Evolutionary conservation across 2,888 invertebrate genomes (phyloP).

Genomic region (Drosophila differens): DNA sequence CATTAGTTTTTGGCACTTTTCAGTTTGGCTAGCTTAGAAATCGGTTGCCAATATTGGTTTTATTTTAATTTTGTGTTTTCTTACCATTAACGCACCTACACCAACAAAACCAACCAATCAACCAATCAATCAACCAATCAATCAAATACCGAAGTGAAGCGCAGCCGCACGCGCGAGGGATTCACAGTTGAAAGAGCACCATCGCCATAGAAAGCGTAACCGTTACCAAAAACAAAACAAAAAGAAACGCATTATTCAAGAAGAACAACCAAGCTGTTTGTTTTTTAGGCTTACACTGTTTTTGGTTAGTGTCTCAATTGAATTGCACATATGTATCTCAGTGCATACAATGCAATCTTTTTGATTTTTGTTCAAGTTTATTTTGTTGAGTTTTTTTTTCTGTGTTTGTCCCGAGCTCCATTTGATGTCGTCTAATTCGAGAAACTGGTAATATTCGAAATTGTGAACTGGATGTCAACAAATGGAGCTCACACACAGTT

Average conservation of each 20-base stretch:
- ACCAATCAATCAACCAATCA: slow-evolving; percentile 22
- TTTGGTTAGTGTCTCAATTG: slow-evolving; percentile 66
- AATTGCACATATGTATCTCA: slow-evolving; percentile 19
- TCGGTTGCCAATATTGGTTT: slow-evolving; percentile 66
- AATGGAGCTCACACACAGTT: slow-evolving; percentile 23
- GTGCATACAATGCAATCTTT: slow-evolving; percentile 6
- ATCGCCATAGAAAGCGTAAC: slow-evolving; percentile 83
- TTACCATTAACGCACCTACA: slow-evolving; percentile 71
- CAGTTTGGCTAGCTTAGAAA: slow-evolving; percentile 56
- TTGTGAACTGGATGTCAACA: slow-evolving; percentile 24
- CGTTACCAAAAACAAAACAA: slow-evolving; percentile 22
- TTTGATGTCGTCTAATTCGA: slow-evolving; percentile 13
- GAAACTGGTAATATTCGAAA: not conserved
- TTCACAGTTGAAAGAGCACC: slow-evolving; percentile 88
- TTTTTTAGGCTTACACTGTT: slow-evolving; percentile 51
- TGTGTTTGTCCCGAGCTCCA: slow-evolving; percentile 20
- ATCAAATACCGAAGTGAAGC: slow-evolving; percentile 87
- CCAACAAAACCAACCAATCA: slow-evolving; percentile 51
- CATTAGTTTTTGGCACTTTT: slow-evolving; percentile 45
- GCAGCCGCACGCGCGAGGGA: slow-evolving; percentile 92
- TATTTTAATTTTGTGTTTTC: slow-evolving; percentile 58
- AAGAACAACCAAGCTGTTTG: slow-evolving; percentile 47
- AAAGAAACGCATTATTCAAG: not conserved
- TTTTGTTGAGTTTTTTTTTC: slow-evolving; percentile 19
- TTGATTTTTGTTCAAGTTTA: slow-evolving; percentile 45